These are phyloP conservation scores for Molossus molossus DNA, from an alignment of 2,797 vertebrate genomes.

Conservation along the genomic window DNA sequence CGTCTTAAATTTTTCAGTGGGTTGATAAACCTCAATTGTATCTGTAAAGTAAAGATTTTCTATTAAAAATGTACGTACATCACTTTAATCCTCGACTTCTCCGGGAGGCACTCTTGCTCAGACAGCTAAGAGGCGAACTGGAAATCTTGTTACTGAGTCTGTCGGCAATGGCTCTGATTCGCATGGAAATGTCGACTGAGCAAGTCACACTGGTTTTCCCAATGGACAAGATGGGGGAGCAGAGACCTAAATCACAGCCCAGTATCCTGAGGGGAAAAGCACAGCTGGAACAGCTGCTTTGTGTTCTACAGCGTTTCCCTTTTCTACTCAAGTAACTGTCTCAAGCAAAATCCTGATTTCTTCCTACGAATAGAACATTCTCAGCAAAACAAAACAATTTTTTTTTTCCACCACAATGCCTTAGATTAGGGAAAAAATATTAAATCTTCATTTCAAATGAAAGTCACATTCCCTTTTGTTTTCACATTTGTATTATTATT, in stretches of 20 bases:
- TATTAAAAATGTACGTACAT: background rate
- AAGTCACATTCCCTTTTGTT: conserved; percentile 13
- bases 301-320: background rate
- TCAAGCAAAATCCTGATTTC: conserved; percentile 9
- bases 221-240: background rate
- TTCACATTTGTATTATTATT: background rate
- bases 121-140: background rate
- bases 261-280: background rate
- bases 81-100: background rate
- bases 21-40: conserved; percentile 94
- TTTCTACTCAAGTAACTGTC: background rate
- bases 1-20: conserved; percentile 97
- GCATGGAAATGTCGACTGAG: background rate
- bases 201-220: background rate
- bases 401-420: background rate
- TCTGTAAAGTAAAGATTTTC: conserved; percentile 87
- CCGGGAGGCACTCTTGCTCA: background rate
- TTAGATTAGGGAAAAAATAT: background rate
- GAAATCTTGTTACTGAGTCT: background rate
- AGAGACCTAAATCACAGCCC: background rate
- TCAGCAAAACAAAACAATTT: background rate
- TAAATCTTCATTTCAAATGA: conserved; percentile 37
- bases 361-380: background rate
- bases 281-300: background rate
- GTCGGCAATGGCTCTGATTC: background rate